Evolutionary conservation across 2,888 invertebrate species (phyloP).

Genomic region (Rhamphomyia laevipes): DNA sequence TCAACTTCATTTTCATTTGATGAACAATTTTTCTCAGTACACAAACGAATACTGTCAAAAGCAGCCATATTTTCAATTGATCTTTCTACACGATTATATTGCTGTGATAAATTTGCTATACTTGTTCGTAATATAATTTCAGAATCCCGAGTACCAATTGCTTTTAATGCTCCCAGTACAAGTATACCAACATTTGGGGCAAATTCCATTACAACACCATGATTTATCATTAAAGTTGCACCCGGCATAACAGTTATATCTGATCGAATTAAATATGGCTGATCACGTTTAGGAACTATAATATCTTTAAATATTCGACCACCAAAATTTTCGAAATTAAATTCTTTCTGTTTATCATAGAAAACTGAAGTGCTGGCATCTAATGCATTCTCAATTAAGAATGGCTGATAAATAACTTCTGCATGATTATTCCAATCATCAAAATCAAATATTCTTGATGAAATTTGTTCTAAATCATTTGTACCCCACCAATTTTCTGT

Average conservation of each 20-base stretch:
- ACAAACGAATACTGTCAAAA: constrained; percentile 60
- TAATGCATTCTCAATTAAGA: constrained; percentile 62
- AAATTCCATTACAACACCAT: constrained; percentile 87
- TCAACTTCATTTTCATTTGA: constrained; percentile 42
- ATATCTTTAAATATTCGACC: constrained; percentile 62
- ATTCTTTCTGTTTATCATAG: constrained; percentile 43
- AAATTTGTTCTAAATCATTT: constrained; percentile 57
- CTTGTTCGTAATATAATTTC: constrained; percentile 74
- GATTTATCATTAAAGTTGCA: constrained; percentile 70
- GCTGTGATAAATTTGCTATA: constrained; percentile 24
- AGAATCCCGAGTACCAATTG: constrained; percentile 62
- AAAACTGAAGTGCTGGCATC: constrained; percentile 61
- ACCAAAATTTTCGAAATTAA: constrained; percentile 58
- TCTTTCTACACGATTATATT: constrained; percentile 24
- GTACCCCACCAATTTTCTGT: constrained; percentile 97
- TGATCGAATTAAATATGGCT: constrained; percentile 68
- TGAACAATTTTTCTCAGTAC: constrained; percentile 62
- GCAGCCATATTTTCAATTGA: constrained; percentile 43
- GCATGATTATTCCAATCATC: constrained; percentile 99
- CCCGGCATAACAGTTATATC: constrained; percentile 97
- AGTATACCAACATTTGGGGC: constrained; percentile 91
- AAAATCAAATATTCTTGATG: constrained; percentile 85
- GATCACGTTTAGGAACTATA: constrained; percentile 47
- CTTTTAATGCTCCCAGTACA: constrained; percentile 80
- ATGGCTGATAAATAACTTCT: constrained; percentile 82